Evolutionary conservation across 2,113 vertebrate species (phyloP), one percentile per base, ranked within the genome.

Genomic region (Halcyon malimbica): DNA sequence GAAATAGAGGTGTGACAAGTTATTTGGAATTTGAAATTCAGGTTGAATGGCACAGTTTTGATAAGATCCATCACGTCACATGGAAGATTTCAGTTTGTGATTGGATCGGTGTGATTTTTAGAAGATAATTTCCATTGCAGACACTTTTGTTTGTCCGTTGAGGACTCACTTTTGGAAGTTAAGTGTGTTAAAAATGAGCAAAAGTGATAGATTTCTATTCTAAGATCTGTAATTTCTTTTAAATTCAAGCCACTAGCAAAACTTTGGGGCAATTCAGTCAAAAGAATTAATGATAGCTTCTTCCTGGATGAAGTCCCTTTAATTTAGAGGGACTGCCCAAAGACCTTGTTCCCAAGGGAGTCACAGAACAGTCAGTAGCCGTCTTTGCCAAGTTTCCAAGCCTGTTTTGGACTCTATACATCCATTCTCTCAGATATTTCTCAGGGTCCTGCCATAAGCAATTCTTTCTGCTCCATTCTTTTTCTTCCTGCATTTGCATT

Each of bases 21-120:
- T 89, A 81, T 76, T 79, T 82, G 53, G 54, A 92, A 93, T 89
- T 87, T 88, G 26, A 92, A 93, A 89, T 79, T 84, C 4, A 24
- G 41, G 69, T 51, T 84, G 16, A 67, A 19, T 79, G 44, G 17
- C 19, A 56, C 21, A 29, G 62, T 91, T 95, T 75, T 76, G 28
- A 57, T 89, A 78, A 57, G 65, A 33, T 48, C 20, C 29, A n/a
- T 64, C n/a, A 39, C 10, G 24, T 75, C 85, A 84, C 48, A 4
- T 71, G 77, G 44, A 87, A 79, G 31, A 81, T 60, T 86, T 60
- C 35, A 62, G 10, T 46, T 86, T 67, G 7, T 50, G 91, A 60
- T 42, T 75, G 59, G 56, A 88, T 33, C 37, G 37, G 6, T 53
- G 31, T 25, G 39, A 60, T 46, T 92, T 92, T 67, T 81, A 60